Base-by-base conservation (phyloP, 1,140 invertebrate species). In the Leptinotarsa undecemlineata region DNA sequence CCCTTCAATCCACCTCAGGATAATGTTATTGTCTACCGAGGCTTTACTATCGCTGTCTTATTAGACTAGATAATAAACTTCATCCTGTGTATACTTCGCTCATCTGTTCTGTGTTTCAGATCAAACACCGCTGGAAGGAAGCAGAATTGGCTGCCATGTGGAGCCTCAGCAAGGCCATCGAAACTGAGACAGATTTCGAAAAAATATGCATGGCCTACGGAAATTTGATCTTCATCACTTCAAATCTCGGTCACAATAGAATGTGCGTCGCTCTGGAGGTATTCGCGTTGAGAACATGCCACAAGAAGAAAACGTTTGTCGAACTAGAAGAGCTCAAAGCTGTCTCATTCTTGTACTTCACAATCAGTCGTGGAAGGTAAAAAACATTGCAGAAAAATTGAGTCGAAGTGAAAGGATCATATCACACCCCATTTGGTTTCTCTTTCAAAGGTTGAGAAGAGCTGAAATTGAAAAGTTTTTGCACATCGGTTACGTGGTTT, bases 71-170 rank as follows among this genome's bases (percentile, higher is more conserved):
- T 33, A 33, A 33, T 33, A 11, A 33, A 33, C 33, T 33, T 33
- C 33, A 33, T 5, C 26, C 5, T 5, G 5, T 26, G 26, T 26
- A 26, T 26, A 5, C 26, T 4, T 26, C 26, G 5, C 26, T 26
- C 26, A 26, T 33, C 26, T 42, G 33, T 42, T 42, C 8, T 42
- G 0, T 42, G 8, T 42, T 42, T 42, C 71, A 81, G 79, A 68
- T 26, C 1, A 78, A 74, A 68, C 21, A 47, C 14, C 85, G 87
- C 81, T 81, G 81, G 48, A 80, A 84, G 6, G 86, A 87, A 61
- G 88, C 89, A 0, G 81, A 85, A 51, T 78, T 90, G 21, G 87
- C 89, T 5, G 88, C 89, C 1, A 83, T 88, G 26, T 89, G 88
- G 88, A 83, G 87, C 48, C 75, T 90, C 48, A 87, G 86, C 73